Base-by-base conservation (phyloP, 2,888 invertebrate species). In the Patella depressa region DNA sequence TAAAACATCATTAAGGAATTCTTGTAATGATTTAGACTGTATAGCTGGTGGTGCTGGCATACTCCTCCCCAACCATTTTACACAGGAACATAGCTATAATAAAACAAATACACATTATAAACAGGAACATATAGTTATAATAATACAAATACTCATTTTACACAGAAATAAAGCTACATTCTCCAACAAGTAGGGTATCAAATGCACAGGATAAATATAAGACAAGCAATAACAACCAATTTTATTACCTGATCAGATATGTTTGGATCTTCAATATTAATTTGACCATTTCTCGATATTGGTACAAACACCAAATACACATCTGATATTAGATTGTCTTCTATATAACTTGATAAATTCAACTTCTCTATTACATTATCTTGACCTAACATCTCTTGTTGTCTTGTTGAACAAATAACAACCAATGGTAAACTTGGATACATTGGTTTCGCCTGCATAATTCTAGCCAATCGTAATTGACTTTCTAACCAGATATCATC, bases 381-480 rank as follows among this genome's bases (percentile, higher is more conserved):
- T 15, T 78, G 17, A 45, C 77, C 80, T 4, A 79, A 74, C 24
- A 75, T 74, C 29, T 82, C 79, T 81, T 75, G 80, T 72, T 81
- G 72, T 75, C 80, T 19, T 17, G 81, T 74, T 17, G 86, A 85
- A n/a, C 85, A 73, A 59, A 89, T 59, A 54, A 89, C 76, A n/a
- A 88, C 85, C 83, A 89, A 80, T 53, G 89, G 88, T 19, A 88
- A 78, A 1, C 84, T 78, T 24, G 88, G 88, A 71, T 76, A 57
- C 11, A 74, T 74, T 14, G 86, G 86, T 59, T 85, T 88, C 45
- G 84, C 81, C 53, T 83, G 79, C 11, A 89, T 78, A 19, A 88
- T 71, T 74, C 78, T 80, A 19, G 83, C 82, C 71, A 89, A 78
- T 65, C 88, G 81, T 59, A 74, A 78, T n/a, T 78, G 76, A 9